A percentile compares a stretch with the other conserved stretches of the same genome.
Evolutionary conservation across 2,888 invertebrate genomes (phyloP).

Genomic region (Sarcophaga subvicina): DNA sequence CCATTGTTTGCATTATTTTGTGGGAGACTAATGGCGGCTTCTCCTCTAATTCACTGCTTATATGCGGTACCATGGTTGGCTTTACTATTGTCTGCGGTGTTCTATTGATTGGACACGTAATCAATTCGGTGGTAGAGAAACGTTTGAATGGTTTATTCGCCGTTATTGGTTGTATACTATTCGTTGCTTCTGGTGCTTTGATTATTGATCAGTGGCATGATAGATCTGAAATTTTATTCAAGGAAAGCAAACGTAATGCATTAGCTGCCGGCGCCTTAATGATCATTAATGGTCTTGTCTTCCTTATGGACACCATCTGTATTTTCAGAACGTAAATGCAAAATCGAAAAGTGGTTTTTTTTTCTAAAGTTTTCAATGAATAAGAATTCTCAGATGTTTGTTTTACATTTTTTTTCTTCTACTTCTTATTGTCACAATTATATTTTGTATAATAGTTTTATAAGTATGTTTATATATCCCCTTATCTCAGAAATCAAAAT

Average conservation of each 20-base stretch:
- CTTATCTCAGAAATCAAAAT: background rate
- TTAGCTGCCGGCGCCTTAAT: slow-evolving; percentile 79
- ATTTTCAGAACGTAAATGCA: slow-evolving; percentile 79
- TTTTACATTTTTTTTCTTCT: background rate
- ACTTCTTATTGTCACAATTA: slow-evolving; percentile 29
- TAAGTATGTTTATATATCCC: slow-evolving; percentile 41
- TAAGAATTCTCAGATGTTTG: slow-evolving; percentile 21
- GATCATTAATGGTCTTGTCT: slow-evolving; percentile 80
- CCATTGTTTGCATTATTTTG: slow-evolving; percentile 78
- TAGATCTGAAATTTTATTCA: slow-evolving; percentile 71
- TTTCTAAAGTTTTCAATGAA: background rate
- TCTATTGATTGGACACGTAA: slow-evolving; percentile 77
- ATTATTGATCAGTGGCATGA: slow-evolving; percentile 79
- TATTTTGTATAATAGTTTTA: slow-evolving; percentile 31
- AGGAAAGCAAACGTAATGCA: slow-evolving; percentile 78
- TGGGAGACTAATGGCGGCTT: slow-evolving; percentile 74
- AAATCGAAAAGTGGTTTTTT: background rate
- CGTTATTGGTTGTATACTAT: slow-evolving; percentile 77
- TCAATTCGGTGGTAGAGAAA: slow-evolving; percentile 79
- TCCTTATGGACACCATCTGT: slow-evolving; percentile 79
- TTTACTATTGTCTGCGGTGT: slow-evolving; percentile 78
- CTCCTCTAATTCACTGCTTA: slow-evolving; percentile 74
- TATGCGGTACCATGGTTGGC: slow-evolving; percentile 79
- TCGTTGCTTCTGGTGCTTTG: slow-evolving; percentile 79
- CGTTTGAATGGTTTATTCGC: slow-evolving; percentile 79